A percentile compares a stretch with the other conserved stretches of the same genome.
These are phyloP conservation scores for Oxyura jamaicensis DNA, from an alignment of 2,113 vertebrate species.

Conservation along the genomic window DNA sequence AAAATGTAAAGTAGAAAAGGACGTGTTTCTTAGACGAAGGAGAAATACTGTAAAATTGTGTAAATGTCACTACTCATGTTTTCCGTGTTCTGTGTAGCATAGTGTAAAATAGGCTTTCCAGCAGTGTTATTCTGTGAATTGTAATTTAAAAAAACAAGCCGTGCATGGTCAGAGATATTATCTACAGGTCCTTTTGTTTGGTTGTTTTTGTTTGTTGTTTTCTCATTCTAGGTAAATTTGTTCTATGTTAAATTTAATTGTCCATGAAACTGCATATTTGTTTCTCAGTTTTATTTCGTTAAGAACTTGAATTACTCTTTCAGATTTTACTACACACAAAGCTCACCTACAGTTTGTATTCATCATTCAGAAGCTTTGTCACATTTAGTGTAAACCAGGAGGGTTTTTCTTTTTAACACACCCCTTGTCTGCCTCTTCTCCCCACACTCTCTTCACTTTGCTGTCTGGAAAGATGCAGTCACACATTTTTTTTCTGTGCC, in stretches of 20 bases:
- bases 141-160: constrained; percentile 86
- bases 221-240: constrained; percentile 68
- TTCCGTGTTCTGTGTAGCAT: constrained; percentile 79
- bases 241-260: constrained; percentile 68
- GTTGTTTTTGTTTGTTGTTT: constrained; percentile 54
- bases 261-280: constrained; percentile 65
- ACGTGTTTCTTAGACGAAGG: constrained; percentile 72
- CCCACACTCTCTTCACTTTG: neutral
- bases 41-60: constrained; percentile 85
- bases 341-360: constrained; percentile 49
- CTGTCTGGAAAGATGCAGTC: constrained; percentile 8
- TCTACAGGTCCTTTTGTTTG: constrained; percentile 5
- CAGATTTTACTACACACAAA: constrained; percentile 44
- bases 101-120: constrained; percentile 86
- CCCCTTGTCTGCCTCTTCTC: constrained; percentile 14
- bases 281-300: constrained; percentile 56
- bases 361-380: constrained; percentile 70
- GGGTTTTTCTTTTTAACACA: constrained; percentile 3
- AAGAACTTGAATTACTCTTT: constrained; percentile 75
- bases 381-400: constrained; percentile 28
- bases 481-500: constrained; percentile 68
- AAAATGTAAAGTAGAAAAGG: constrained; percentile 77
- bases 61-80: constrained; percentile 80
- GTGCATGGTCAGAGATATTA: constrained; percentile 74
- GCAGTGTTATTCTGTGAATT: constrained; percentile 89